A percentile compares a stretch with the other conserved stretches of the same genome.
These are phyloP conservation scores for Halcyon chelicuti DNA, from an alignment of 2,797 vertebrate species.

Conservation along the genomic window DNA sequence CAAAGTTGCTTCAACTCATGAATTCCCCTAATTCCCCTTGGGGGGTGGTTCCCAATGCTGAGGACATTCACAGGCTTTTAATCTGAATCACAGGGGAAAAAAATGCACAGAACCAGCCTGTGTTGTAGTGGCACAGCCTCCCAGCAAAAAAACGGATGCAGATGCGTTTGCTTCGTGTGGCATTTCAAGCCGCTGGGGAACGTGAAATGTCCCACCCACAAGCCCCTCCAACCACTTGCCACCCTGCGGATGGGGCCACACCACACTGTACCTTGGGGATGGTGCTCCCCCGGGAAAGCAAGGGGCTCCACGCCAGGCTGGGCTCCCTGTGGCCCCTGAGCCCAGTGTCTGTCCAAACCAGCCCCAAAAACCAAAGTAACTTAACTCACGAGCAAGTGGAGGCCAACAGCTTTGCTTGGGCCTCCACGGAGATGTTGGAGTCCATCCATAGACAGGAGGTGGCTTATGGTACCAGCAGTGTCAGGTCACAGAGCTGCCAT, in stretches of 20 bases:
- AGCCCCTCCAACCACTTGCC: neutral
- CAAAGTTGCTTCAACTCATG: neutral
- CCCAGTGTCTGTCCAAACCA: fast-evolving
- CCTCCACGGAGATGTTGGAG: fast-evolving
- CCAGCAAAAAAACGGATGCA: neutral
- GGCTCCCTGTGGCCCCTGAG: neutral
- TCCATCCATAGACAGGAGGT: fast-evolving
- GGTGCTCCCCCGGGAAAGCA: neutral
- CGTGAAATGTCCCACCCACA: fast-evolving
- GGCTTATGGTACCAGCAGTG: fast-evolving
- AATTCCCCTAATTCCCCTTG: neutral
- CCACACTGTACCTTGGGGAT: fast-evolving
- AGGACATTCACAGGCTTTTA: neutral
- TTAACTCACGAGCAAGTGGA: neutral
- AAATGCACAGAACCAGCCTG: neutral
- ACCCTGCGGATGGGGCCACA: neutral
- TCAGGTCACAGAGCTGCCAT: fast-evolving
- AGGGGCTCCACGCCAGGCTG: fast-evolving
- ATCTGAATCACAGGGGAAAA: neutral
- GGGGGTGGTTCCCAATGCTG: neutral
- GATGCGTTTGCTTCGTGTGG: neutral
- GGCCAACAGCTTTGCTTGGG: neutral
- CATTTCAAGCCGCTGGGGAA: neutral
- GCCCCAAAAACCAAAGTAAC: neutral
- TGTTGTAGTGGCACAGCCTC: neutral